Conservation (phyloP, 2,113 vertebrate genomes). For the Pycnonotus jocosus region DNA sequence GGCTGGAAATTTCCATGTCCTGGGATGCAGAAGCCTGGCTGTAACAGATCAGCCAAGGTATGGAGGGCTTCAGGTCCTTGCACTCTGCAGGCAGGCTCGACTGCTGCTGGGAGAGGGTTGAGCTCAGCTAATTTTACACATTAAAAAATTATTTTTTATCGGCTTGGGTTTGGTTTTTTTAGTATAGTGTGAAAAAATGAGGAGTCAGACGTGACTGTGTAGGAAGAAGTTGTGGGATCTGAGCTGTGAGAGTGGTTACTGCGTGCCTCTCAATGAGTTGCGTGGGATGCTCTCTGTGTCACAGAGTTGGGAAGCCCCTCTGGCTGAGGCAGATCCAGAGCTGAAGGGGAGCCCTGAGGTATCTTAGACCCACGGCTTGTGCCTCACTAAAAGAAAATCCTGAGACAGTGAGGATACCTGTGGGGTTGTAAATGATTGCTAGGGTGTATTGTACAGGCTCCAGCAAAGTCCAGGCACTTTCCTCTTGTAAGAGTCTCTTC, state of each 20-base stretch:
- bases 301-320: not conserved
- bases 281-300: not conserved
- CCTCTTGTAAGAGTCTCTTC: not conserved
- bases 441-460: not conserved
- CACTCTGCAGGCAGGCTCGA: not conserved
- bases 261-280: not conserved
- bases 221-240: not conserved
- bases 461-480: not conserved
- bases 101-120: not conserved
- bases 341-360: not conserved
- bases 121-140: not conserved
- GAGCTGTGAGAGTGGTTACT: not conserved
- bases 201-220: not conserved
- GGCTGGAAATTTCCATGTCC: constrained; percentile 28
- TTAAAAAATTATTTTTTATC: not conserved
- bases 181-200: not conserved
- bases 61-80: not conserved
- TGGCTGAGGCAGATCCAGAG: not conserved
- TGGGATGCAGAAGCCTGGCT: not conserved
- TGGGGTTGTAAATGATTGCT: not conserved
- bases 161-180: not conserved
- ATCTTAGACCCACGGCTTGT: rapidly evolving
- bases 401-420: not conserved
- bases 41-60: not conserved
- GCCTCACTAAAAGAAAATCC: not conserved